Base-by-base conservation (phyloP, 2,113 vertebrate species). In the Rhinoderma darwinii region DNA sequence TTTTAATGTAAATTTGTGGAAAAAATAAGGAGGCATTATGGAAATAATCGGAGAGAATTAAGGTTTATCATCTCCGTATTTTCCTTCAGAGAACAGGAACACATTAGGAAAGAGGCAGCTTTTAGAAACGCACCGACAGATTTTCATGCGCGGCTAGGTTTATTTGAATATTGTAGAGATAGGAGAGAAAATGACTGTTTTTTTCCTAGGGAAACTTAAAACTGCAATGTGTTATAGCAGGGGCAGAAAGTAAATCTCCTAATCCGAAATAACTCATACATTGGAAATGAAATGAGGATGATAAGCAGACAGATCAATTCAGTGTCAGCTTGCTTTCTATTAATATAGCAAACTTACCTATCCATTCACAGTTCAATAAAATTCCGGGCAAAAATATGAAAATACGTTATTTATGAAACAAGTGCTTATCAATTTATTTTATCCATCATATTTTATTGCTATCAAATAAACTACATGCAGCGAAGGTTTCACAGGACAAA, bases 201-300 rank as follows among this genome's bases (percentile, higher is more conserved):
- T 84, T 63, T 63, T 76, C 39, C 50, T 43, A 39, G 20, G 70
- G 37, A 47, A 84, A 76, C 9, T 43, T 66, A 35, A 59, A 84
- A 84, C 35, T 84, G 82, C 68, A 54, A 56, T 75, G 74, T 84
- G 75, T 84, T 75, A 39, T 41, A 75, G 72, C 72, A 25, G 20
- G 54, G 35, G 51, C 68, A 84, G 66, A 84, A 84, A 77, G 51
- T 35, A 84, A 39, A 76, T 75, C 83, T 84, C 56, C 73, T 84
- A 84, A 84, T 76, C 83, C 83, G 63, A 84, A n/a, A 76, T 35
- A 84, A 84, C 35, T 63, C 72, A 76, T 76, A 84, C 41, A 84
- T 63, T 84, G 83, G 83, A 84, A 84, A 84, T 84, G 61, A 84
- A 84, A 84, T 77, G 54, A 63, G 72, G 73, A 76, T 25, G 83